Evolutionary conservation across 2,113 vertebrate species (phyloP).

Genomic region (Merops nubicus): DNA sequence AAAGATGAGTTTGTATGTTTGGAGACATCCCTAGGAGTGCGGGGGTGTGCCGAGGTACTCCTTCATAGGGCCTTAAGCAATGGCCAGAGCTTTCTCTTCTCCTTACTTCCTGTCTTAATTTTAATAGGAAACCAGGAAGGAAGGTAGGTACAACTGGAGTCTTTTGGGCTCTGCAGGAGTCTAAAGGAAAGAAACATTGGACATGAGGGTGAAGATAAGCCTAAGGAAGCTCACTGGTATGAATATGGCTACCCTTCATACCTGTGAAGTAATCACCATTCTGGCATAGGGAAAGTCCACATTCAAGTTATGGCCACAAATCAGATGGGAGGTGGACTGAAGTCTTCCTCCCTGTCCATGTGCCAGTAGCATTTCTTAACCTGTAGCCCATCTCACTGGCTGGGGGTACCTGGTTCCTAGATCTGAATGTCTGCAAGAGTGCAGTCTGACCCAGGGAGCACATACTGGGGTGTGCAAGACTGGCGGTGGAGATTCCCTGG

Average conservation of each 20-base stretch:
- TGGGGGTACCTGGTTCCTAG: background rate
- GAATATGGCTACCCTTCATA: background rate
- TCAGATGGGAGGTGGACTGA: background rate
- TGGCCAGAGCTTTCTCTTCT: background rate
- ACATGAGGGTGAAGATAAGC: background rate
- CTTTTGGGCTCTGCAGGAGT: background rate
- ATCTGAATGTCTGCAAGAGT: background rate
- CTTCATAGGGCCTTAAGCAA: fast-evolving
- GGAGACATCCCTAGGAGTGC: background rate
- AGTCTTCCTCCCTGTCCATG: background rate
- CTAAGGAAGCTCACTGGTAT: background rate
- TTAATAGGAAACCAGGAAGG: background rate
- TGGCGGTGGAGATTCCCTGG: background rate
- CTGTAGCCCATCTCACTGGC: background rate
- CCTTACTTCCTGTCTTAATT: background rate
- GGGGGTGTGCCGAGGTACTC: background rate
- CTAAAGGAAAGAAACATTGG: background rate
- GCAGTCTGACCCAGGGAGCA: background rate
- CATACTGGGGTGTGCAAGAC: fast-evolving
- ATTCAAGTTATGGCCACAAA: background rate
- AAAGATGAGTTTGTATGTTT: background rate
- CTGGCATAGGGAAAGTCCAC: background rate
- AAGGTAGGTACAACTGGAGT: background rate
- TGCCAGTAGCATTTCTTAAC: background rate
- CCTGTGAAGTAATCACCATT: background rate